Evolutionary conservation across 2,113 vertebrate genomes (phyloP).

Genomic region (Brachypteracias leptosomus): DNA sequence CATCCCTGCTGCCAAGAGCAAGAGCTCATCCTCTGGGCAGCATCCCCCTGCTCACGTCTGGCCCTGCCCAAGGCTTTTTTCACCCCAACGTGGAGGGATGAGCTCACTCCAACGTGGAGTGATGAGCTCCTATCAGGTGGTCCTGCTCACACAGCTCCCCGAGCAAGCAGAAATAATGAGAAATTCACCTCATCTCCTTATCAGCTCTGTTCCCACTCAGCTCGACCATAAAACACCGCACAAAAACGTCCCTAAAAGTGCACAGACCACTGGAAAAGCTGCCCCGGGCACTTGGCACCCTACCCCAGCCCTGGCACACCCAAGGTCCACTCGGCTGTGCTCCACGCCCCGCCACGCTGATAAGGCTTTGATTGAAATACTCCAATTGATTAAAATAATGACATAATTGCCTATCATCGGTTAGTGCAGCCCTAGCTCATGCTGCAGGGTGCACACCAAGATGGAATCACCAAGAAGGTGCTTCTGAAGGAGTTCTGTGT

Average conservation of each 20-base stretch:
- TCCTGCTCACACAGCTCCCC: background rate
- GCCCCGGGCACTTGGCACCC: accelerated
- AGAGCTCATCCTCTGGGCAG: background rate
- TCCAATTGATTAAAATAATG: background rate
- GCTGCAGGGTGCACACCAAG: background rate
- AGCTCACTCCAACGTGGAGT: no score
- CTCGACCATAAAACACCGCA: no score
- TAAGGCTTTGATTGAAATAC: background rate
- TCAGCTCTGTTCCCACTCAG: background rate
- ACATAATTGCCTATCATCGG: background rate
- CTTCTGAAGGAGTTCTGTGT: background rate
- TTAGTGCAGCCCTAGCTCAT: background rate
- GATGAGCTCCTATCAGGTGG: background rate
- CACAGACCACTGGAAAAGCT: background rate
- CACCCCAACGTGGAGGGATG: no score
- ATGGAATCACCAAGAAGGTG: background rate
- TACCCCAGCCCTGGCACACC: background rate
- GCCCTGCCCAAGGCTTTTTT: background rate
- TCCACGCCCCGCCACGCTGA: background rate
- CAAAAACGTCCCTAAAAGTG: no score
- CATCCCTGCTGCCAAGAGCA: background rate
- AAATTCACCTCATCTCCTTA: background rate
- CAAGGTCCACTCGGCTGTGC: background rate
- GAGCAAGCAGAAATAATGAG: background rate
- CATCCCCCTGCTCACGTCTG: background rate